Conservation (phyloP, 35 echinoderm and acorn worm species). For the Nesometra sesokonis region DNA sequence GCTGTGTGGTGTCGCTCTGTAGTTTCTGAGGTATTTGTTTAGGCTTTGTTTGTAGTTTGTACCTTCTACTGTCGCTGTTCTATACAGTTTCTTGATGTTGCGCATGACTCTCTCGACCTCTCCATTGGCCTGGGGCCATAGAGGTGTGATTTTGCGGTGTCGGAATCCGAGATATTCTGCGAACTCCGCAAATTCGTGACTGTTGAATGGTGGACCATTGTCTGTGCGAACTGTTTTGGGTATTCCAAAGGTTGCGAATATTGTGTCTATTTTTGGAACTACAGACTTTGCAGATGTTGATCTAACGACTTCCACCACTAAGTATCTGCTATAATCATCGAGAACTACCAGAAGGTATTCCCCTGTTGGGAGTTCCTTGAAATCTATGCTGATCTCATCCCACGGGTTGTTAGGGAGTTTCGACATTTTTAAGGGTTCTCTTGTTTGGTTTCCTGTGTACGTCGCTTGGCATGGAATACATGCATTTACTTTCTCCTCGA, state of each 20-base stretch:
- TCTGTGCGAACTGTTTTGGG: slow-evolving; percentile 38
- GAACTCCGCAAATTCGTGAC: slow-evolving; percentile 38
- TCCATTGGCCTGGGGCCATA: slow-evolving; percentile 47
- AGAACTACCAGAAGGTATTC: slow-evolving; percentile 20
- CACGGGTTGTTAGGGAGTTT: slow-evolving; percentile 34
- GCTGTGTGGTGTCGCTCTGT: slow-evolving; percentile 41
- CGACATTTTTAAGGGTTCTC: slow-evolving; percentile 53
- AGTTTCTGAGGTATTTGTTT: slow-evolving; percentile 44
- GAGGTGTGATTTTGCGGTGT: slow-evolving; percentile 31
- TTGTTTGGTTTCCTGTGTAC: background rate
- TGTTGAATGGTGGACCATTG: slow-evolving; percentile 63
- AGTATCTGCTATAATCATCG: slow-evolving; percentile 53
- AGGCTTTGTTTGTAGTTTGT: slow-evolving; percentile 33
- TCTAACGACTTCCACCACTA: slow-evolving; percentile 19
- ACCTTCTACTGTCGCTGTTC: slow-evolving; percentile 17
- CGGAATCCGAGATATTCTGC: slow-evolving; percentile 26
- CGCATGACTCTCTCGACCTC: slow-evolving; percentile 45
- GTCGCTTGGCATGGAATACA: background rate
- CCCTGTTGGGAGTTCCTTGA: slow-evolving; percentile 43
- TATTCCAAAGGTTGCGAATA: slow-evolving; percentile 56
- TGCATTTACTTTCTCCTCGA: background rate
- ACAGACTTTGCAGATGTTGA: slow-evolving; percentile 34
- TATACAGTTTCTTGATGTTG: slow-evolving; percentile 19
- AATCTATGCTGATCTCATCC: slow-evolving; percentile 50
- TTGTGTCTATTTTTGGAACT: slow-evolving; percentile 32